Conservation (phyloP, 2,797 vertebrate species). For the Eospalax fontanierii region DNA sequence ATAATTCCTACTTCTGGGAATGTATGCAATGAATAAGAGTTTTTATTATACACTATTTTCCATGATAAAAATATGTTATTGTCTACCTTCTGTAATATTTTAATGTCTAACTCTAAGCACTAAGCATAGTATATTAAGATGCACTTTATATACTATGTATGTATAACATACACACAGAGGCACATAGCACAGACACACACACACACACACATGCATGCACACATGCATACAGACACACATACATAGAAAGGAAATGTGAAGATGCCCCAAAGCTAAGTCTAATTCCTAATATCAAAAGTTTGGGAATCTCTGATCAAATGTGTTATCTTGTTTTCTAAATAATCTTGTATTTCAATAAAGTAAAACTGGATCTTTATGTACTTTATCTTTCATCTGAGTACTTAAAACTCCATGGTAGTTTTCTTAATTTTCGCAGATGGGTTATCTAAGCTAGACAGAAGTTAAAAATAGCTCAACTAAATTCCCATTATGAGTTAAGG, state of each 20-base stretch:
- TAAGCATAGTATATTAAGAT: not conserved
- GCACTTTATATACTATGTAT: not conserved
- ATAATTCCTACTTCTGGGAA: not conserved
- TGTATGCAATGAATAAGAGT: not conserved
- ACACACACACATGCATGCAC: not conserved
- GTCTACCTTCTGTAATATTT: not conserved
- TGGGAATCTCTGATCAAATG: not conserved
- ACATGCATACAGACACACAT: not conserved
- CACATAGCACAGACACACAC: no score
- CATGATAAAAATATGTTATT: not conserved
- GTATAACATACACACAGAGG: not conserved
- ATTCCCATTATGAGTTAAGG: not conserved
- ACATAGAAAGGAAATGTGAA: not conserved
- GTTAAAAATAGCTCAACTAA: slow-evolving; percentile 6
- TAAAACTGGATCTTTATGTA: slow-evolving; percentile 21
- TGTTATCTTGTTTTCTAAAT: slow-evolving; percentile 28
- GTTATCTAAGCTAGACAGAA: slow-evolving; percentile 9
- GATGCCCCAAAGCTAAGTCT: not conserved
- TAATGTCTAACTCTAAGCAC: slow-evolving; percentile 23
- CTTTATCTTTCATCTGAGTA: not conserved
- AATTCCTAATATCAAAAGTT: slow-evolving; percentile 23
- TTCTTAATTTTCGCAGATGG: slow-evolving; percentile 45
- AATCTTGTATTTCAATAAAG: slow-evolving; percentile 27
- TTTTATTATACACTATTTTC: not conserved
- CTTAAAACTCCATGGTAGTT: slow-evolving; percentile 39